Base-by-base conservation (phyloP, 1,140 invertebrate genomes). In the Teleogryllus occipitalis region DNA sequence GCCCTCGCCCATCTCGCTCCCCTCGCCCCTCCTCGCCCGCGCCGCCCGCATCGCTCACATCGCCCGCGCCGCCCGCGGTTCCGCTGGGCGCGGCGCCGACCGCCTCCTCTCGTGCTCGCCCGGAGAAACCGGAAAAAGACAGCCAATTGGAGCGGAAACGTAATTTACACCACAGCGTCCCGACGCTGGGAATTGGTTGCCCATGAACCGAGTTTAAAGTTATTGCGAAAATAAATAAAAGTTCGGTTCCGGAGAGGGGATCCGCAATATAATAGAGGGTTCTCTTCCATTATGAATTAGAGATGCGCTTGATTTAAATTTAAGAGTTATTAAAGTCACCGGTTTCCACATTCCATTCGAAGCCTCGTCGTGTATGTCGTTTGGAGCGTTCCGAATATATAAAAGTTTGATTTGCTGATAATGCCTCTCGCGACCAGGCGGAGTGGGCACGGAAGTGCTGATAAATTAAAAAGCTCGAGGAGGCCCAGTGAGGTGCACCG, bases 361-460 rank as follows among this genome's bases (percentile, higher is more conserved):
- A 8, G 8, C 8, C 49, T 54, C 8, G 18, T 3, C 18, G 54
- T 65, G 18, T 7, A 65, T 7, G 54, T 18, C 18, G 54, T 65
- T 65, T 18, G 18, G 54, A 18, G 7, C 10, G 10, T 39, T 65
- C 18, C 2, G 54, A 65, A 65, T 65, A 65, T 7, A 65, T 65
- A 65, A 65, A 65, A 65, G 54, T 65, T 65, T 65, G 54, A 65
- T 65, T 65, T 65, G 54, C 54, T 65, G 54, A 65, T 65, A 65
- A 7, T 65, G 54, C 54, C 27, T 5, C 27, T 39, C 27, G 27
- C 27, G 5, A 39, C 27, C 27, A 39, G 27, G 0, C 2, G 54
- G 54, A 3, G 54, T 65, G 54, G 54, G 10, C 54, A 14, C 10
- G 54, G 18, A 18, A 65, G 54, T 18, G 2, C 54, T 65, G 54